Evolutionary conservation across 2,888 invertebrate species (phyloP).

Genomic region (Ypsolopha sequella): DNA sequence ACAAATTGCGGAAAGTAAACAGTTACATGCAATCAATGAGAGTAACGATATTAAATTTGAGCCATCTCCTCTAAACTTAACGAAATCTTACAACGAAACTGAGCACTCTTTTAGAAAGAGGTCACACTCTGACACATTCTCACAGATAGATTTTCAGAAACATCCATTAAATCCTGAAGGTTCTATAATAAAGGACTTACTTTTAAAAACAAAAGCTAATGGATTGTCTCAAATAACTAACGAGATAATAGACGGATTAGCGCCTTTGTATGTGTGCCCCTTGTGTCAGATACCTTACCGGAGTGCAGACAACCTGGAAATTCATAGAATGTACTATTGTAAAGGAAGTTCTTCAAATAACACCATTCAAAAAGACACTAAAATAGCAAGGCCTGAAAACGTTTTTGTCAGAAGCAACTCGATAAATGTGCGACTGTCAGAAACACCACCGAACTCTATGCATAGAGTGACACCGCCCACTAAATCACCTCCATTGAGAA

Average conservation of each 20-base stretch:
- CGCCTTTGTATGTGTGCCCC: conserved; percentile 77
- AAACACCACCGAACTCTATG: conserved; percentile 52
- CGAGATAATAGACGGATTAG: conserved; percentile 69
- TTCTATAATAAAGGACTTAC: conserved; percentile 82
- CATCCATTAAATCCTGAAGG: conserved; percentile 77
- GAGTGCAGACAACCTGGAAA: conserved; percentile 84
- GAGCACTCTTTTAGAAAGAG: conserved; percentile 64
- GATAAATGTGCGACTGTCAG: conserved; percentile 67
- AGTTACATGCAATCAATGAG: conserved; percentile 34
- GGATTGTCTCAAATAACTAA: conserved; percentile 52
- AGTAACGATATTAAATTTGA: conserved; percentile 42
- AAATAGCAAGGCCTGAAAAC: conserved; percentile 47
- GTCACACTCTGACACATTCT: conserved; percentile 69
- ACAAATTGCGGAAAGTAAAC: conserved; percentile 64
- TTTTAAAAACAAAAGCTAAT: conserved; percentile 76
- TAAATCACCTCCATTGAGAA: conserved; percentile 43
- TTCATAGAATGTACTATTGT: conserved; percentile 85
- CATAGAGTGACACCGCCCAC: conserved; percentile 38
- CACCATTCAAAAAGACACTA: conserved; percentile 44
- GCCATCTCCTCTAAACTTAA: conserved; percentile 70
- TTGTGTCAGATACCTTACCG: conserved; percentile 84
- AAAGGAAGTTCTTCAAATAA: conserved; percentile 63
- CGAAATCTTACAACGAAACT: conserved; percentile 49
- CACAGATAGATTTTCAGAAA: conserved; percentile 51
- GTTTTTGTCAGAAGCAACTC: conserved; percentile 72